Base-by-base conservation (phyloP, 1,140 invertebrate species). In the Zaprionus davidi region DNA sequence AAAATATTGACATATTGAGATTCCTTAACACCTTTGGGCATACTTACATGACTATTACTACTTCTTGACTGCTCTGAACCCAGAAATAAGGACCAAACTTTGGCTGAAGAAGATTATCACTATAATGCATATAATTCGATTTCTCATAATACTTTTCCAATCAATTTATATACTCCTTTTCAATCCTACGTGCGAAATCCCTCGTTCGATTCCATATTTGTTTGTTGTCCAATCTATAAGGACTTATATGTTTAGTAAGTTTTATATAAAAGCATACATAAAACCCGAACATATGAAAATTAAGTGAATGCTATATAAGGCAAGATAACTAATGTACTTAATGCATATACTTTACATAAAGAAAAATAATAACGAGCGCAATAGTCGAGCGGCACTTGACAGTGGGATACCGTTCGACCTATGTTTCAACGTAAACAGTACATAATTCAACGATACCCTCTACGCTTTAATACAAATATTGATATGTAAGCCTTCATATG, bases 61-160 rank as follows among this genome's bases (percentile, higher is more conserved):
- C 88, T 94, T 96, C 91, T 93, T 95, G 26, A 94, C 95, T 15
- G 95, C 94, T n/a, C 92, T 94, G 74, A 95, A 94, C 62, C 96
- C 94, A 31, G 92, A 94, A 38, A 94, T 95, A 81, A 95, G 94
- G 81, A 94, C 94, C 38, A 95, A 94, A 63, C 92, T 96, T 0
- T 97, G 96, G 96, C 97, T 97, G 96, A 98, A 98, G 91, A 96
- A 95, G 79, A 95, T 97, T 81, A 94, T 98, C n/a, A 98, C 97
- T 0, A 94, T 93, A 17, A 79, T 97, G 26, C 97, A 98, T 91
- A 94, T 97, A 67, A 93, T 95, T 56, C 97, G 98, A 92, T 98
- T 98, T 83, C 60, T 95, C 1, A 12, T 96, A 0, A 93, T 97
- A 7, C 93, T 95, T 4, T 69, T 95, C 7, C 96, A 97, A 83